Conservation (phyloP, 2,797 vertebrate species). For the Hyperoplus immaculatus region DNA sequence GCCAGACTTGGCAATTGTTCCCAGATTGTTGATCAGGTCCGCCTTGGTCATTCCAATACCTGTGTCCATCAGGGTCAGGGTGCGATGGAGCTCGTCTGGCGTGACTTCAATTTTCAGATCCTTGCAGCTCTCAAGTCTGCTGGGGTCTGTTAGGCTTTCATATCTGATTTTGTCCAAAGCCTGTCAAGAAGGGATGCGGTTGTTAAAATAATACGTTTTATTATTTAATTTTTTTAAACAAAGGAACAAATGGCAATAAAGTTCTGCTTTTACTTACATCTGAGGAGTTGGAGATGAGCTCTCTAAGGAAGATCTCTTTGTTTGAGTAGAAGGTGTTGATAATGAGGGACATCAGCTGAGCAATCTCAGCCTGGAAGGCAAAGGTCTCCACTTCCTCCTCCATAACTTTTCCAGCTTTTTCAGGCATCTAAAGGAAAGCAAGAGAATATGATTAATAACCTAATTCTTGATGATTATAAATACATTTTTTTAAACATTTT, state of each 20-base stretch:
- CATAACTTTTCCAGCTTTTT: conserved; percentile 69
- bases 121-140: conserved; percentile 83
- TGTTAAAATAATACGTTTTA: conserved; percentile 28
- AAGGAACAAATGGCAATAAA: not conserved
- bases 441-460: not conserved
- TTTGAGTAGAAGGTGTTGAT: conserved; percentile 86
- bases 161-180: conserved; percentile 85
- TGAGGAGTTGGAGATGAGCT: conserved; percentile 84
- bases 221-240: not conserved
- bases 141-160: conserved; percentile 81
- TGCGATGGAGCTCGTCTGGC: conserved; percentile 77
- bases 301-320: conserved; percentile 85
- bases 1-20: conserved; percentile 86
- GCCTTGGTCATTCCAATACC: conserved; percentile 88
- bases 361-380: conserved; percentile 86
- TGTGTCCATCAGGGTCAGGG: conserved; percentile 77
- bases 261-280: conserved; percentile 74
- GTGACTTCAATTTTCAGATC: conserved; percentile 77
- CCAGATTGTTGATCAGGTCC: conserved; percentile 87
- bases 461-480: not conserved
- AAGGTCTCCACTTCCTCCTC: conserved; percentile 83
- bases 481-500: not conserved
- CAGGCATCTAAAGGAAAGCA: conserved; percentile 76
- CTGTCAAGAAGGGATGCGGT: conserved; percentile 29
- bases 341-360: conserved; percentile 87